Evolutionary conservation across 1,140 invertebrate genomes (phyloP), one percentile per base, ranked within the genome.

Genomic region (Drosophila micromelanica): DNA sequence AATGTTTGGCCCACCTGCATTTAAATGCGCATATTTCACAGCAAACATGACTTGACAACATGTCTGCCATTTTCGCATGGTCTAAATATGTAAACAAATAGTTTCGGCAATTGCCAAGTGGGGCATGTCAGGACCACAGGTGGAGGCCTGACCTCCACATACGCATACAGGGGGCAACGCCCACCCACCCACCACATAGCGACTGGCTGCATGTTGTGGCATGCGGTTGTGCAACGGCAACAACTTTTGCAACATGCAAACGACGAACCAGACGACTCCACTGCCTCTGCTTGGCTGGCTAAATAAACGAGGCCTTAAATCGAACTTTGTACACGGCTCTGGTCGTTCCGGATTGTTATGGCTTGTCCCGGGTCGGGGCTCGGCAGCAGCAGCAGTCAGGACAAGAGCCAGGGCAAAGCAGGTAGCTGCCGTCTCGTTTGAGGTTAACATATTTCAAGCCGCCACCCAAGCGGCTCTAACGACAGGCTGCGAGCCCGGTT

Each of bases 71-170:
- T 76, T 74, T 67, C 71, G 72, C 72, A 67, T 68, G 82, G 78
- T 81, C 81, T 85, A 90, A 90, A 90, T 90, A 90, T 90, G 87
- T 81, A 90, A 90, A 90, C 86, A 90, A 90, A 90, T 90, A 89
- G 84, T 90, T 90, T 89, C 77, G 85, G 80, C 85, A 90, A 90
- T 90, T 90, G 86, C 86, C 86, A 90, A 90, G 86, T 90, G 86
- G 87, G 87, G 69, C 86, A 90, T 86, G 73, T 68, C 61, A 72
- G 71, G 76, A 59, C 38, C 56, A 64, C 59, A 61, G 30, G 13
- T 12, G 42, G 38, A 32, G 42, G 30, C 49, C 40, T 59, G 40
- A 40, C 43, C 37, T 12, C 2, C 23, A 15, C 35, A 8, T 13
- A 59, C 51, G 20, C 30, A 49, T 17, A 46, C 27, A 35, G 52